Evolutionary conservation across 2,888 invertebrate species (phyloP), one percentile per base, ranked within the genome.

Genomic region (Parnassius glacialis): DNA sequence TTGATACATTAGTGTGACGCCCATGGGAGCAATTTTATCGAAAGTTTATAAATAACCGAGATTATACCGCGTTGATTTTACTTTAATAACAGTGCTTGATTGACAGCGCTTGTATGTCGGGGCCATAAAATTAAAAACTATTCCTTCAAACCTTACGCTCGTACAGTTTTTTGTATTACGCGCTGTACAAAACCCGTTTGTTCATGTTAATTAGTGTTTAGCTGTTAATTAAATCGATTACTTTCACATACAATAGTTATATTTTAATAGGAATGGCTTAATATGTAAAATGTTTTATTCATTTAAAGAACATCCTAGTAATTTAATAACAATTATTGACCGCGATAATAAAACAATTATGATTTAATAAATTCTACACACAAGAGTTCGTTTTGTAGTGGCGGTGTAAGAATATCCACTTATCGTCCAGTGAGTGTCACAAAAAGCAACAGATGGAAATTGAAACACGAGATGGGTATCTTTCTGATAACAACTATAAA

Each of bases 1-100:
- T 74, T 70, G 73, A 74, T 78, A 74, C 74, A 80, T 82, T 75
- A 72, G 72, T 70, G 57, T 58, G 70, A 78, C 72, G 72, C 85
- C 85, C 75, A 74, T 79, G 79, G 85, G 80, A 83, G 72, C 73
- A 72, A 84, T 84, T 84, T 80, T 67, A 71, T 68, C 68, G 72
- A 74, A 74, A 73, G 69, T 70, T 71, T 74, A 75, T 72, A 77
- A 78, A 78, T 75, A 76, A 72, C 70, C 68, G 63, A 75, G 70
- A 83, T 80, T 80, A 81, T 73, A 75, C 68, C 72, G 67, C 74
- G 67, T 65, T 72, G 70, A 71, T 78, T n/a, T 74, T 72, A 71
- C 67, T 73, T 73, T 80, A 79, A 83, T 81, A 78, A 76, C 65
- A 73, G 69, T 64, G 65, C 59, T 52, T 75, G 76, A 79, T 75